Conservation (phyloP, 2,113 vertebrate genomes). For the Pleuronectes platessa region DNA sequence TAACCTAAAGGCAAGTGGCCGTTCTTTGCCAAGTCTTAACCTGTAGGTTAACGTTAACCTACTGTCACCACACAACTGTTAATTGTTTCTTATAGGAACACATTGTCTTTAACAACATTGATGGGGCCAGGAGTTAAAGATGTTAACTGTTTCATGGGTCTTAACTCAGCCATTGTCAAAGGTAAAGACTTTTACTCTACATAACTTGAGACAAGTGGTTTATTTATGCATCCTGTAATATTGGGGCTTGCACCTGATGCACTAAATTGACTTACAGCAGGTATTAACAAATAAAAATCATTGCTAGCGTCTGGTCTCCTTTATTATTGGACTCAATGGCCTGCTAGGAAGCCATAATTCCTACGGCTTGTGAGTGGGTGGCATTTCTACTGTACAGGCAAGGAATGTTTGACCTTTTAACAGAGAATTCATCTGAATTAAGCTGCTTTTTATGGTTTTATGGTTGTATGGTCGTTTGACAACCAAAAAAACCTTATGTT, state of each 20-base stretch:
- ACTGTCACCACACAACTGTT: too few species aligned
- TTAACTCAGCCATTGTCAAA: neutral
- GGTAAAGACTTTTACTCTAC: neutral
- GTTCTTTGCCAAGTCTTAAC: too few species aligned
- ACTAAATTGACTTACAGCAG: conserved; percentile 41
- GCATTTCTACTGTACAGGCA: neutral
- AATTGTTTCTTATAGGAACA: neutral
- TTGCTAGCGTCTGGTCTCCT: conserved; percentile 21
- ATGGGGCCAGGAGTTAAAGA: neutral
- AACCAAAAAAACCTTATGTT: neutral
- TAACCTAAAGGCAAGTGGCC: neutral
- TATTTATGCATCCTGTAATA: conserved; percentile 5
- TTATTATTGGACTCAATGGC: conserved; percentile 22
- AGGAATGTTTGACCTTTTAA: conserved; percentile 7
- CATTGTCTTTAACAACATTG: neutral
- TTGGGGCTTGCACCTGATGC: conserved; percentile 11
- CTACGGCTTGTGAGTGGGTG: neutral
- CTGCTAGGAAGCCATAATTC: conserved; percentile 22
- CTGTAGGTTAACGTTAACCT: too few species aligned
- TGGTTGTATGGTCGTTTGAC: neutral
- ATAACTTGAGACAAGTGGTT: neutral
- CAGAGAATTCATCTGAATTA: conserved; percentile 11
- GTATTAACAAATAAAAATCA: conserved; percentile 40
- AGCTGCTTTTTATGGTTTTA: neutral
- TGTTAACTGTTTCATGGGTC: neutral